Evolutionary conservation across 2,888 invertebrate species (phyloP).

Genomic region (Drosophila putrida): DNA sequence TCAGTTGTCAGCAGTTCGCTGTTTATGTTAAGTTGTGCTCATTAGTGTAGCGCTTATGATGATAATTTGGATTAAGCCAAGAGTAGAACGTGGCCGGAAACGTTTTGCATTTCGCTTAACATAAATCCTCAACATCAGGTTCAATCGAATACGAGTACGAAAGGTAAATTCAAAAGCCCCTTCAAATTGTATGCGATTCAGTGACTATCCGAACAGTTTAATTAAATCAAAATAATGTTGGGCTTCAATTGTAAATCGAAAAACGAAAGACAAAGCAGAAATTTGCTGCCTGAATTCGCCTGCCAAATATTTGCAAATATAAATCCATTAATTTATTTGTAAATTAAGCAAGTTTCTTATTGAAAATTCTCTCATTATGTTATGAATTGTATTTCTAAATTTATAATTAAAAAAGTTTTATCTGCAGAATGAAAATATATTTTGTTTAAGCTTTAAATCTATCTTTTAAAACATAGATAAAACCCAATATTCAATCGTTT

Average conservation of each 20-base stretch:
- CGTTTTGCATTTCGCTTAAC: conserved; percentile 34
- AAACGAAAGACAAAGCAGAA: background rate
- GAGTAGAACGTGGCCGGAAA: conserved; percentile 25
- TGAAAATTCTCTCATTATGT: background rate
- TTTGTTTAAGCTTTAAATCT: background rate
- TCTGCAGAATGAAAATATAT: background rate
- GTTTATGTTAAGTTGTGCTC: conserved; percentile 63
- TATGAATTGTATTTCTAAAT: background rate
- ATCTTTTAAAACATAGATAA: background rate
- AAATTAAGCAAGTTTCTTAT: background rate
- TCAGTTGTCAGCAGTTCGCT: conserved; percentile 45
- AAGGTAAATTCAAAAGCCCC: conserved; percentile 18
- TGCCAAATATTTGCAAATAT: conserved; percentile 5
- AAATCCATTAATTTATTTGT: background rate
- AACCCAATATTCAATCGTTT: too few species aligned
- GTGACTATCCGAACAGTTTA: background rate
- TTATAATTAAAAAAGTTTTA: background rate
- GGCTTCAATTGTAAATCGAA: background rate
- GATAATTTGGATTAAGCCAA: conserved; percentile 64
- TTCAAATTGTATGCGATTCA: conserved; percentile 10
- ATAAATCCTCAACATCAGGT: conserved; percentile 12
- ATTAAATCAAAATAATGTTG: conserved; percentile 3
- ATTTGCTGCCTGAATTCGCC: background rate
- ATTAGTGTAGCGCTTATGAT: conserved; percentile 72
- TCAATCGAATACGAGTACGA: conserved; percentile 5